Evolutionary conservation across 2,113 vertebrate species (phyloP), one percentile per base, ranked within the genome.

Genomic region (Carlito syrichta): DNA sequence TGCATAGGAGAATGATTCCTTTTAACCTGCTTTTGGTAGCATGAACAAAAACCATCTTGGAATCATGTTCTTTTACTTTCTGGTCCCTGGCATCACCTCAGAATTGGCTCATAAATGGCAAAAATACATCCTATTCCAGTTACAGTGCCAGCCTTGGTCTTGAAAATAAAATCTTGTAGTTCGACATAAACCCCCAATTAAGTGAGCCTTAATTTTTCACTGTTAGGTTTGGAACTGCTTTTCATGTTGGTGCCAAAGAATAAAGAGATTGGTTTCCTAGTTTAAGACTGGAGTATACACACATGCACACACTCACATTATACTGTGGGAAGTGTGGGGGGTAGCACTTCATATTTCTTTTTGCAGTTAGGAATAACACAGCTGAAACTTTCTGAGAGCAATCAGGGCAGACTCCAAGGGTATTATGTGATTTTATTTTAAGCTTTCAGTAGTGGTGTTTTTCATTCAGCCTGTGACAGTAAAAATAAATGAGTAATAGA

Each of bases 401-500:
- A 58, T 17, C 27, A 45, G n/a, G 38, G 40, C 50, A 87, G 23
- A 74, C 68, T 74, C 38, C 60, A 68, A 73, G 50, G 54, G 23
- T 81, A 22, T 74, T 78, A 32, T 73, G 38, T 92, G 86, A 40
- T 66, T 93, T 88, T 95, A 82, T 85, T 95, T 97, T 92, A 76
- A 91, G 89, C 69, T 85, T 66, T 87, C 69, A 23, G n/a, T 90
- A 63, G 74, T 78, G 17, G 20, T 40, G 1, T 78, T 48, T 81
- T 86, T 38, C 62, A 60, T 95, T 73, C 82, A 58, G 48, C 30
- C 73, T 8, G 2, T 52, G 89, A 88, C 94, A 87, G 54, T 81
- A 54, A 52, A 94, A 89, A 82, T 82, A 95, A 98, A 62, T 82
- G 96, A 97, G 85, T 85, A 79, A 92, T 62, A 71, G 62, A 68